Evolutionary conservation across 1,140 invertebrate genomes (phyloP), one percentile per base, ranked within the genome.

Genomic region (Steinernema feltiae): DNA sequence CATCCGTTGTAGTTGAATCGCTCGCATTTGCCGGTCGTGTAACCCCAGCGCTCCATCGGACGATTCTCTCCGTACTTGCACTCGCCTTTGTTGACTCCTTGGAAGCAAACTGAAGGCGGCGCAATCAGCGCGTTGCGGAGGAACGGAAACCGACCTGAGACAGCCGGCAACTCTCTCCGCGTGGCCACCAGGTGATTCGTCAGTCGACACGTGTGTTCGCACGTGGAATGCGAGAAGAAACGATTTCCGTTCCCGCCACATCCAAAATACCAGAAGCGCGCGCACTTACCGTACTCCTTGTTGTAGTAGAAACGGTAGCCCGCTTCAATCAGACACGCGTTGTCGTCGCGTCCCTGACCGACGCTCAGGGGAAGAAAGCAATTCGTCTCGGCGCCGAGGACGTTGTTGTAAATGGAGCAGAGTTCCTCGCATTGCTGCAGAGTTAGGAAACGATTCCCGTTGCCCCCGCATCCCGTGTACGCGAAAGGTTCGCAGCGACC

Each of bases 1-100:
- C 88, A 88, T 3, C 88, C 88, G 24, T 82, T 83, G 78, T 87
- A 88, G 3, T 79, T 80, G 76, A 88, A 88, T 0, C 27, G 30
- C 30, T 84, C 77, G 77, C 88, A 88, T 27, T 80, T 79, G 24
- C 77, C 76, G 18, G 75, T 63, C 75, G 84, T 82, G 74, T 85
- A 89, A 77, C 83, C 86, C 78, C 82, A 89, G 48, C 78, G 71
- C 48, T 84, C 79, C 12, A 83, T 32, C 41, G 70, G 73, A 79
- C 84, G 69, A 79, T 77, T 69, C 80, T 76, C 46, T 15, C 72
- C 73, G 41, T 76, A 48, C n/a, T 32, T 30, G 32, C 81, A 82
- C 0, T 69, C 72, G 15, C 82, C 82, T 24, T 48, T 69, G 32
- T 80, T 76, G 31, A 75, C 78, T 17, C 29, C 76, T 29, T 76